phyloP scores from a whole-genome alignment of 2,113 vertebrate genomes.

The Motacilla tschutschensis region DNA sequence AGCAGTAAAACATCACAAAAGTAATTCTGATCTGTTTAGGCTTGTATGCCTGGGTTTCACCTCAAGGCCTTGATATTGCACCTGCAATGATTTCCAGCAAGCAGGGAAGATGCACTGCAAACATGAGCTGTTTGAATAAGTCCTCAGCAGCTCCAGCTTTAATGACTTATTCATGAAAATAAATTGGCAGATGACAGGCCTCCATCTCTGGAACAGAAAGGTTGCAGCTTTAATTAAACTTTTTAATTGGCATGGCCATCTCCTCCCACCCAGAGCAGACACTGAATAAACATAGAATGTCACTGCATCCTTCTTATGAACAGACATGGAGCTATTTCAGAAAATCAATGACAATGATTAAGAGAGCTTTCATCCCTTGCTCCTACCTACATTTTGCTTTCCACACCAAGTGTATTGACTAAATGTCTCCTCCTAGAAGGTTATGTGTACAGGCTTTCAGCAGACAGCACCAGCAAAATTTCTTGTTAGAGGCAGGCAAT shows the following conservation, averaged over 20 bases:
- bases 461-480: neutral
- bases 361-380: slow-evolving; percentile 30
- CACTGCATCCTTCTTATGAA: slow-evolving; percentile 20
- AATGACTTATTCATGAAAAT: slow-evolving; percentile 39
- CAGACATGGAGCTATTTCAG: neutral
- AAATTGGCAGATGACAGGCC: slow-evolving; percentile 23
- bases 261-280: neutral
- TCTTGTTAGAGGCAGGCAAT: neutral
- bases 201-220: slow-evolving; percentile 11
- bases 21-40: slow-evolving; percentile 1
- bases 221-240: slow-evolving; percentile 48
- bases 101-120: neutral
- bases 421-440: slow-evolving; percentile 26
- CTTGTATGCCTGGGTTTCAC: neutral
- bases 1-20: neutral
- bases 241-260: slow-evolving; percentile 28
- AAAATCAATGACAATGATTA: slow-evolving; percentile 54
- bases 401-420: slow-evolving; percentile 28
- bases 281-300: slow-evolving; percentile 22
- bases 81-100: slow-evolving; percentile 9
- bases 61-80: neutral
- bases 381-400: slow-evolving; percentile 38
- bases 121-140: neutral
- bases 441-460: neutral
- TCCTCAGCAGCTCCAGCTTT: neutral